Evolutionary conservation across 92 coral and sea anemone genomes (phyloP).

Genomic region (Isaurus tuberculatus): DNA sequence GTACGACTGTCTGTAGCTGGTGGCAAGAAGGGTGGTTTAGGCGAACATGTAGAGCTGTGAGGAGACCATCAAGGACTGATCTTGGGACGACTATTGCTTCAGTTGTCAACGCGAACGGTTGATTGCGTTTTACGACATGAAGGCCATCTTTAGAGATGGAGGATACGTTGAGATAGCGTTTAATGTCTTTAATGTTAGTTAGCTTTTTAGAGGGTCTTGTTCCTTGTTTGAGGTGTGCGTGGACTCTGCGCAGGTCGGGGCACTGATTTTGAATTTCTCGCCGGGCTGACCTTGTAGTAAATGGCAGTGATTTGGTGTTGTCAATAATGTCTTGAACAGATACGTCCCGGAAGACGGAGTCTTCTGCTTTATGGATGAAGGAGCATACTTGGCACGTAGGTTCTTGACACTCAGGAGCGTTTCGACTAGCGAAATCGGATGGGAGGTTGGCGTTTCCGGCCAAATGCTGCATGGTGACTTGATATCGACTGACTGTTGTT

Average conservation of each 20-base stretch:
- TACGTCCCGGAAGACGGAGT: no score
- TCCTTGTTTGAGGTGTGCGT: slow-evolving; percentile 35
- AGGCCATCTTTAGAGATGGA: no score
- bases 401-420: slow-evolving; percentile 38
- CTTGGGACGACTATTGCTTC: slow-evolving; percentile 9
- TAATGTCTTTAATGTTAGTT: no score
- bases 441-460: slow-evolving; percentile 31
- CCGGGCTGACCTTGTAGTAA: slow-evolving; percentile 51
- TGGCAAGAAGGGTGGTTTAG: slow-evolving; percentile 65
- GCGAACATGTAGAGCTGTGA: slow-evolving; percentile 58
- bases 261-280: slow-evolving; percentile 38
- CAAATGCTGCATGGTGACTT: slow-evolving; percentile 27
- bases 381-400: slow-evolving; percentile 29
- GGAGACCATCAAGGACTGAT: slow-evolving; percentile 46
- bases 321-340: slow-evolving; percentile 34
- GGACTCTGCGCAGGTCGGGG: slow-evolving; percentile 40
- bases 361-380: slow-evolving; percentile 39
- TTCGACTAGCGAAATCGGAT: slow-evolving; percentile 25
- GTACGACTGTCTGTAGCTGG: slow-evolving; percentile 53
- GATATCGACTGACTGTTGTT: no score
- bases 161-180: no score
- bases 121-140: no score
- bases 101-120: no score
- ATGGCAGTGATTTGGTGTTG: slow-evolving; percentile 27
- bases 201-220: no score